A percentile compares a stretch with the other conserved stretches of the same genome.
Conservation (phyloP, 2,888 invertebrate genomes). For the Oscheius sp. region DNA sequence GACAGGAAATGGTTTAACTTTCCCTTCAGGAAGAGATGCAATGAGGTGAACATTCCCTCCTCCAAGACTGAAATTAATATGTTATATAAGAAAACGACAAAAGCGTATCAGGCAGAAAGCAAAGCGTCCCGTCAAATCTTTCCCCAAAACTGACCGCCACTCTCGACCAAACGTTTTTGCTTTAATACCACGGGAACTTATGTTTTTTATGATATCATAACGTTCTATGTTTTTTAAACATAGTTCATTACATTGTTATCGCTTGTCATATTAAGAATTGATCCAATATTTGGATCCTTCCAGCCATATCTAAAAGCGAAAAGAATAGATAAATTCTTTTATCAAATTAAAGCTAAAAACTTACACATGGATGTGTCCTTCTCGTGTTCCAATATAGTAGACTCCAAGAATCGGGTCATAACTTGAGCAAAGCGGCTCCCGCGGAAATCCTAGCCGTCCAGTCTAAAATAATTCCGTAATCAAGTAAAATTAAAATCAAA, state of each 20-base stretch:
- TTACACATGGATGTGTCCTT: slow-evolving; percentile 21
- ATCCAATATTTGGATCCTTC: too few relatives aligned
- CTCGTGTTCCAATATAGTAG: slow-evolving; percentile 16
- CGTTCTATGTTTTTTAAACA: too few relatives aligned
- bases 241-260: too few relatives aligned
- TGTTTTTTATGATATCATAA: background rate
- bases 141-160: too few relatives aligned
- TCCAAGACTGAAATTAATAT: background rate
- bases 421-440: slow-evolving; percentile 9
- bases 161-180: too few relatives aligned
- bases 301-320: too few relatives aligned
- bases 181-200: too few relatives aligned
- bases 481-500: background rate
- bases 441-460: slow-evolving; percentile 16
- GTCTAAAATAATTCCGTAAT: background rate
- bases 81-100: background rate
- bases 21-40: background rate
- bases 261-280: too few relatives aligned
- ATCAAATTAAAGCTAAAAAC: background rate
- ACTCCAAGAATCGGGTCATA: slow-evolving; percentile 18
- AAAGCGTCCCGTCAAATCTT: too few relatives aligned
- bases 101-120: too few relatives aligned
- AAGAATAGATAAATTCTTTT: too few relatives aligned
- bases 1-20: background rate
- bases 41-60: slow-evolving; percentile 19